Percentiles rank a stretch among this genome's conserved stretches.
These are phyloP conservation scores for Magallana gigas DNA, from an alignment of 1,140 invertebrate genomes.

Conservation along the genomic window DNA sequence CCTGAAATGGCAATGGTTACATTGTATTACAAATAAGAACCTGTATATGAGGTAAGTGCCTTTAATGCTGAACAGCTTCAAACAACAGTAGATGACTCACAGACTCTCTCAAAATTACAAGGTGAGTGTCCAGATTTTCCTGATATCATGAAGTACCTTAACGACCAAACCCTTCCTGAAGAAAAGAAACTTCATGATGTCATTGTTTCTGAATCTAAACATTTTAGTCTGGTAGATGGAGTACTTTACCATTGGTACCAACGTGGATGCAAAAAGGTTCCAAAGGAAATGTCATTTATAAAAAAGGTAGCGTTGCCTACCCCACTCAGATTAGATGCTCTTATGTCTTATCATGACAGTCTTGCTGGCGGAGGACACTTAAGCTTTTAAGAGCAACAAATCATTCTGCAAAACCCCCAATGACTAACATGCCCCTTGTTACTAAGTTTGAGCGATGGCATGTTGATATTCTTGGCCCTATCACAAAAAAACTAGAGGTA, in stretches of 20 bases:
- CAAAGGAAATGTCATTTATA: slow-evolving; percentile 35
- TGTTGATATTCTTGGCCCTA: slow-evolving; percentile 46
- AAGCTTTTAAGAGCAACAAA: slow-evolving; percentile 33
- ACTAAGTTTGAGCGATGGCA: slow-evolving; percentile 29
- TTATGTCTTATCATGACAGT: slow-evolving; percentile 55
- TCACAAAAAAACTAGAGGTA: slow-evolving; percentile 7
- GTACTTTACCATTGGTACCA: slow-evolving; percentile 59
- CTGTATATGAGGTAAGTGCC: background rate
- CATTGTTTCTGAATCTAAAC: slow-evolving; percentile 47
- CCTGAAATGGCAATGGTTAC: background rate
- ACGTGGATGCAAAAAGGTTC: slow-evolving; percentile 43
- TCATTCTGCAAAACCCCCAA: background rate
- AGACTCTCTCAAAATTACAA: slow-evolving; percentile 31
- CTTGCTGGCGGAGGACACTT: slow-evolving; percentile 53
- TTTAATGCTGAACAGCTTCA: background rate
- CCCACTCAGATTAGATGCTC: slow-evolving; percentile 40
- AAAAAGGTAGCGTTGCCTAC: slow-evolving; percentile 51
- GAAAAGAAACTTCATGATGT: slow-evolving; percentile 41
- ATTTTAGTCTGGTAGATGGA: slow-evolving; percentile 58
- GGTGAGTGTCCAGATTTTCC: slow-evolving; percentile 49
- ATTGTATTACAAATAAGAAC: too few species aligned
- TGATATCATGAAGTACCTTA: slow-evolving; percentile 50
- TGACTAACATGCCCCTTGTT: slow-evolving; percentile 34
- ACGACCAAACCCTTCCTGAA: slow-evolving; percentile 38
- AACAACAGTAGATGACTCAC: background rate